Conservation (phyloP, 2,888 invertebrate species). For the Chalcis sispes region DNA sequence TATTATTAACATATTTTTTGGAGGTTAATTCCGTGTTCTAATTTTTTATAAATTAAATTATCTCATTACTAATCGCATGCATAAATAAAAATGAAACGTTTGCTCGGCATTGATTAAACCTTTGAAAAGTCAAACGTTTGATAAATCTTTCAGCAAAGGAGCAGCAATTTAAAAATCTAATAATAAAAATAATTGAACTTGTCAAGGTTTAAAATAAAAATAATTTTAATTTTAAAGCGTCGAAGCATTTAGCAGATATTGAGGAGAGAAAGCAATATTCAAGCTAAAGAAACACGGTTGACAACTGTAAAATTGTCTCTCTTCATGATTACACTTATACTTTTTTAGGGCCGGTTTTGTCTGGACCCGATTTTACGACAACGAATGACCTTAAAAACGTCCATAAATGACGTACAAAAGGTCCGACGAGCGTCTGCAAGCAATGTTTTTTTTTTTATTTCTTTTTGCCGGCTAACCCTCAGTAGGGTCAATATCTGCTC, state of each 20-base stretch:
- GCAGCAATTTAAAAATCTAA: too few relatives aligned
- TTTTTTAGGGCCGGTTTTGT: constrained; percentile 49
- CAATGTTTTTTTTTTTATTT: constrained; percentile 40
- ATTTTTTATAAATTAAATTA: too few relatives aligned
- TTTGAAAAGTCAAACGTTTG: too few relatives aligned
- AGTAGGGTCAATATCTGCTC: constrained; percentile 50
- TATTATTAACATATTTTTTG: too few relatives aligned
- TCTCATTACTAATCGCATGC: too few relatives aligned
- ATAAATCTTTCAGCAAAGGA: too few relatives aligned
- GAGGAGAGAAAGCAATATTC: constrained; percentile 13
- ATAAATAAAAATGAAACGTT: too few relatives aligned
- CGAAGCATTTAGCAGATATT: background rate
- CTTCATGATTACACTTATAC: constrained; percentile 27
- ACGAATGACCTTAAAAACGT: constrained; percentile 51
- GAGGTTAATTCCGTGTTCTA: too few relatives aligned
- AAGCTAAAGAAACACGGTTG: constrained; percentile 33
- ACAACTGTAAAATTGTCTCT: constrained; percentile 53
- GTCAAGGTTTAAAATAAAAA: too few relatives aligned
- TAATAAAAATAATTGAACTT: too few relatives aligned
- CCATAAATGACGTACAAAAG: constrained; percentile 49
- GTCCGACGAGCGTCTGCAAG: constrained; percentile 43
- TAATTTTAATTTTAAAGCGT: background rate
- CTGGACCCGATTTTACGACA: constrained; percentile 47
- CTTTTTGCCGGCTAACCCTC: constrained; percentile 29
- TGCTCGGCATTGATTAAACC: too few relatives aligned